phyloP scores from a whole-genome alignment of 92 coral and sea anemone species.

The Bergia puertoricense region DNA sequence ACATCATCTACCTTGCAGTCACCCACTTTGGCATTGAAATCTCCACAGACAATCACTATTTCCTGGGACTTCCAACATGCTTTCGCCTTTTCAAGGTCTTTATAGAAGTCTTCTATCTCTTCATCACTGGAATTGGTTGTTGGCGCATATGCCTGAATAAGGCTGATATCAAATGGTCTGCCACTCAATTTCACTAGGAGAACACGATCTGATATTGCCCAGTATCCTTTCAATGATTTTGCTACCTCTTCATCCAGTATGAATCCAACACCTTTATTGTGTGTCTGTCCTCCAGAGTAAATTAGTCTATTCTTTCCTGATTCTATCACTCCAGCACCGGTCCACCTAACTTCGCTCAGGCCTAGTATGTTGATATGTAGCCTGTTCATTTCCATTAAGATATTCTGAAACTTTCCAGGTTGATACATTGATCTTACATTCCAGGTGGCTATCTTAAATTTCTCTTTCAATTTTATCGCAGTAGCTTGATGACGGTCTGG shows the following conservation, averaged over 20 bases:
- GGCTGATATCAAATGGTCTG: not conserved
- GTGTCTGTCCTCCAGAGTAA: not conserved
- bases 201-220: not conserved
- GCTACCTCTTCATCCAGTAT: not conserved
- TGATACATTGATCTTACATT: not conserved
- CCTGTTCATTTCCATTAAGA: not conserved
- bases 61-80: not conserved
- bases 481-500: too few species aligned
- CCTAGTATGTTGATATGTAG: not conserved
- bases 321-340: not conserved
- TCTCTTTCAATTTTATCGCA: too few species aligned
- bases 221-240: not conserved
- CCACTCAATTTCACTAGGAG: not conserved
- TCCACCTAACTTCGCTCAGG: not conserved
- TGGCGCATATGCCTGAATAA: not conserved
- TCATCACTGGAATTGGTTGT: not conserved
- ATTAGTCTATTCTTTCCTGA: not conserved
- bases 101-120: not conserved
- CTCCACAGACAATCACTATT: too few species aligned
- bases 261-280: not conserved
- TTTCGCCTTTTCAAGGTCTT: not conserved
- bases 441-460: not conserved
- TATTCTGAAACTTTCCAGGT: not conserved
- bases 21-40: too few species aligned
- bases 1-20: too few species aligned